A percentile compares a stretch with the other conserved stretches of the same genome.
Evolutionary conservation across 2,888 invertebrate species (phyloP).

Genomic region (Megaustenia siamemsis): DNA sequence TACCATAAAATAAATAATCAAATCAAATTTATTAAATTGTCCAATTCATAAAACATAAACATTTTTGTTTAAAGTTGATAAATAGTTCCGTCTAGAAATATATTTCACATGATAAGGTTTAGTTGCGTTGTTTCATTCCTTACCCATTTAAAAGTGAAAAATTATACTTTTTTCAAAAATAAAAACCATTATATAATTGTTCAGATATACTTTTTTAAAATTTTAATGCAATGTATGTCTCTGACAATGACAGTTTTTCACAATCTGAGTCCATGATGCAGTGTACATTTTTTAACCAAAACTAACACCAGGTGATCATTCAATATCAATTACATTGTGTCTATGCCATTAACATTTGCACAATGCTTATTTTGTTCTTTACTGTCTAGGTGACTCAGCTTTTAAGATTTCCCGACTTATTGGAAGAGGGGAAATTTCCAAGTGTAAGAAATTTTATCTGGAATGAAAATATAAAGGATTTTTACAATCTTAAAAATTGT

Average conservation of each 20-base stretch:
- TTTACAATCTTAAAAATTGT: background rate
- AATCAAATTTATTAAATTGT: too few relatives aligned
- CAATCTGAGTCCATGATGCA: background rate
- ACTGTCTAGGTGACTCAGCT: slow-evolving; percentile 59
- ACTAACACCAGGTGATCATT: too few relatives aligned
- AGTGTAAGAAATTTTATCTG: slow-evolving; percentile 42
- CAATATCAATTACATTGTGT: background rate
- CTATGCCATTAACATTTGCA: background rate
- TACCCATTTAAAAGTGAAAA: too few relatives aligned
- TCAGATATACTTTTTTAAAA: background rate
- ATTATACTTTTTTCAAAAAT: too few relatives aligned
- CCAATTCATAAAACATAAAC: too few relatives aligned
- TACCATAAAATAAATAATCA: too few relatives aligned
- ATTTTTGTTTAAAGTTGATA: too few relatives aligned
- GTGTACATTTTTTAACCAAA: background rate
- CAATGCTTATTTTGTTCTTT: slow-evolving; percentile 20
- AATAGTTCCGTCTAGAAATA: too few relatives aligned
- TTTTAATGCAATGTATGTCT: background rate
- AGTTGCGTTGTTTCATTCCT: too few relatives aligned
- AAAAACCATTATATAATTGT: too few relatives aligned
- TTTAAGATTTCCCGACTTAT: slow-evolving; percentile 62
- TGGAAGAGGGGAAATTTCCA: slow-evolving; percentile 48
- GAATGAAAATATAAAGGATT: background rate
- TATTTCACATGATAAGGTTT: too few relatives aligned
- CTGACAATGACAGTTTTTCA: too few relatives aligned